phyloP scores from a whole-genome alignment of 2,888 invertebrate genomes.

The Dryobota labecula region DNA sequence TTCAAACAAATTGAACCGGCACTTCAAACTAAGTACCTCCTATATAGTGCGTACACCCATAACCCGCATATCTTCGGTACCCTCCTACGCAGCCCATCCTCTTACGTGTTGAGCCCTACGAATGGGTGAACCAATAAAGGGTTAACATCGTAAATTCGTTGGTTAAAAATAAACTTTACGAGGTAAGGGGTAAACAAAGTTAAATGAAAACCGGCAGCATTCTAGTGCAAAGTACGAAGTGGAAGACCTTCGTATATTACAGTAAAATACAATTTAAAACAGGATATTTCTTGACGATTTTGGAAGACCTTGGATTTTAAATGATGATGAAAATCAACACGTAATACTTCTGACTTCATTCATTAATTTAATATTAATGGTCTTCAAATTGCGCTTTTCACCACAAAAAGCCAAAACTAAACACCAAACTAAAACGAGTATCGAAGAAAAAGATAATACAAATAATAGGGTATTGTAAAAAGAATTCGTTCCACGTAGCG shows the following conservation, averaged over 20 bases:
- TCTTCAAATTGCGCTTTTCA: not conserved
- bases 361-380: not conserved
- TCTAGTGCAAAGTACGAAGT: not conserved
- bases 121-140: constrained; percentile 34
- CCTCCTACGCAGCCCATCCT: not conserved
- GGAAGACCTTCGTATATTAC: not conserved
- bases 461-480: constrained; percentile 51
- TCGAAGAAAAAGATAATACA: constrained; percentile 47
- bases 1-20: constrained; percentile 2
- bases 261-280: not conserved
- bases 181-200: not conserved
- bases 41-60: not conserved
- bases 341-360: not conserved
- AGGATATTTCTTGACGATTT: not conserved
- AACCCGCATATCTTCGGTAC: not conserved
- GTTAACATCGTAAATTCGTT: constrained; percentile 28
- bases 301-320: not conserved
- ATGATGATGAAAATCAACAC: not conserved
- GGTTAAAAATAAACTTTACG: constrained; percentile 26
- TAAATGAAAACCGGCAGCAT: not conserved
- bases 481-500: constrained; percentile 56
- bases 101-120: constrained; percentile 5
- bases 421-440: constrained; percentile 21
- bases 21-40: constrained; percentile 8
- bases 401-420: constrained; percentile 8